Evolutionary conservation across 2,888 invertebrate species (phyloP).

Genomic region (Branchipolynoe longqiensis): DNA sequence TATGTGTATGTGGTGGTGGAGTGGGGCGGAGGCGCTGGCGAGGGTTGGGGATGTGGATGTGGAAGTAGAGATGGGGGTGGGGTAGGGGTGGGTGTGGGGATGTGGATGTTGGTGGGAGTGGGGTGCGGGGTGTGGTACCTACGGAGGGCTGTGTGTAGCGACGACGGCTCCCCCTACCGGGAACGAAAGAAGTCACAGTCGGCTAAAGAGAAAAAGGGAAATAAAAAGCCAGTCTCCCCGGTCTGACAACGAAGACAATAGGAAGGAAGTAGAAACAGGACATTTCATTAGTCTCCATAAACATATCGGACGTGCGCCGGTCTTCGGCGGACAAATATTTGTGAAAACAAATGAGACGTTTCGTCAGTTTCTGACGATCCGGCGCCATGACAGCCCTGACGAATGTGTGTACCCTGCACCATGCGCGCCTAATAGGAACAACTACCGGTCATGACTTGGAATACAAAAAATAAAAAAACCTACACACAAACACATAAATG

Average conservation of each 20-base stretch:
- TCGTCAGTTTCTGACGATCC: slow-evolving; percentile 3
- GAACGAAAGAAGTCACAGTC: too few species aligned
- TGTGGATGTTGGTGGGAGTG: too few species aligned
- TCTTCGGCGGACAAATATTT: slow-evolving; percentile 28
- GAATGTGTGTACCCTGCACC: slow-evolving; percentile 36
- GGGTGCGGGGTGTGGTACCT: too few species aligned
- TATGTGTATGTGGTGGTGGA: too few species aligned
- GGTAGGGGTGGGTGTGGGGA: too few species aligned
- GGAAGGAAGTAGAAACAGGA: background rate
- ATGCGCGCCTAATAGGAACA: slow-evolving; percentile 47
- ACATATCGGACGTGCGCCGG: slow-evolving; percentile 25
- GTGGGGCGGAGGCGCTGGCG: too few species aligned
- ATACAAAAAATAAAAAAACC: too few species aligned
- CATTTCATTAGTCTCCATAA: slow-evolving; percentile 32
- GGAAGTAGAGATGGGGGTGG: too few species aligned
- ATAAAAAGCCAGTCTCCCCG: background rate
- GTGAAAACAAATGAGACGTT: slow-evolving; percentile 53
- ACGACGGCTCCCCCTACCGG: too few species aligned
- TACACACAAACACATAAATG: background rate
- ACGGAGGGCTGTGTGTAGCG: too few species aligned
- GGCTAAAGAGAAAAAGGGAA: slow-evolving; percentile 21
- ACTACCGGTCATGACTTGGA: slow-evolving; percentile 40
- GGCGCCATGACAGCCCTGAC: background rate
- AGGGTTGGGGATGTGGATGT: too few species aligned
- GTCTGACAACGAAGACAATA: background rate